Evolutionary conservation across 2,113 vertebrate species (phyloP).

Genomic region (Craseonycteris thonglongyai): DNA sequence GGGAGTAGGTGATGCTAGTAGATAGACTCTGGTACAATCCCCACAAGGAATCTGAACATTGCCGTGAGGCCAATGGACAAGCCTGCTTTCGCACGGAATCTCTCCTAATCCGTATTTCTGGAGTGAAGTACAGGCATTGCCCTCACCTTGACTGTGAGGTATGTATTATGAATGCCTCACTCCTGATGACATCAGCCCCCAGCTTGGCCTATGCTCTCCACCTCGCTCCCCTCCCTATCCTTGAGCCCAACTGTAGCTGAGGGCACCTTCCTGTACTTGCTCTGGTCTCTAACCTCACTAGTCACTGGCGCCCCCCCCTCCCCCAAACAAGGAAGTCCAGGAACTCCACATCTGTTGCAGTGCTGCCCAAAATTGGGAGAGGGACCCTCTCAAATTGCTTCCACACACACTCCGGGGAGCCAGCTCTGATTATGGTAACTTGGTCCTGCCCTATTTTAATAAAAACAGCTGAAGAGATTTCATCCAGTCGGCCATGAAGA

Average conservation of each 20-base stretch:
- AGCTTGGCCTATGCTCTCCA: not conserved
- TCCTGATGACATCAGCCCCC: not conserved
- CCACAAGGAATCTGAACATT: not conserved
- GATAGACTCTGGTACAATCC: not conserved
- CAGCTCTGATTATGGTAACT: not conserved
- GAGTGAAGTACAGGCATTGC: not conserved
- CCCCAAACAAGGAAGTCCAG: not conserved
- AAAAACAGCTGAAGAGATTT: not conserved
- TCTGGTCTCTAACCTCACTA: not conserved
- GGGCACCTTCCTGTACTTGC: not conserved
- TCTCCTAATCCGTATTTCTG: not conserved
- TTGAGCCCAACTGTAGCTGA: not conserved
- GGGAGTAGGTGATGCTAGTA: not conserved
- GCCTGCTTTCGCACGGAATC: not conserved
- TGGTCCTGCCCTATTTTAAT: not conserved
- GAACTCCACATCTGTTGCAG: too few species aligned
- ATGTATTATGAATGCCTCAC: too few species aligned
- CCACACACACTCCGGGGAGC: not conserved
- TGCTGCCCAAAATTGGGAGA: too few species aligned
- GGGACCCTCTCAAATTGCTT: not conserved
- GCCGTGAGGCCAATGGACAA: not conserved
- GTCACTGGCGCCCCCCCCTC: not conserved
- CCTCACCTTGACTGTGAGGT: not conserved
- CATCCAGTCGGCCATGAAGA: not conserved
- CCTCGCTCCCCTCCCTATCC: accelerated